Percentiles rank a stretch among this genome's conserved stretches.
Evolutionary conservation across 64 coral and sea anemone species (phyloP).

Genomic region (Actinia tenebrosa): DNA sequence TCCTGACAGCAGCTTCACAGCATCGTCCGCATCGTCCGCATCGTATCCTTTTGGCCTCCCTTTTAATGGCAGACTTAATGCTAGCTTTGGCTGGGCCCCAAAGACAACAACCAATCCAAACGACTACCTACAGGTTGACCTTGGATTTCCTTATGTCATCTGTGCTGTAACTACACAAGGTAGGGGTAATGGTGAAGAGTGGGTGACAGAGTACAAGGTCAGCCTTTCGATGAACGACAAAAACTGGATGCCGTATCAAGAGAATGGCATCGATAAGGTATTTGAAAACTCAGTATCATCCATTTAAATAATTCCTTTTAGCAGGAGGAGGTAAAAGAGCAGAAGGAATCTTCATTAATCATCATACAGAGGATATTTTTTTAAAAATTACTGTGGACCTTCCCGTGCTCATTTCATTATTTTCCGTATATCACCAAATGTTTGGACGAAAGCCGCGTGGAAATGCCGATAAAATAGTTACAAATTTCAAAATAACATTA

Average conservation of each 20-base stretch:
- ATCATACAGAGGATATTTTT: too few relatives aligned
- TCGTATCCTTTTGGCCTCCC: background rate
- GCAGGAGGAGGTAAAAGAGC: too few relatives aligned
- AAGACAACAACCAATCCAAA: background rate
- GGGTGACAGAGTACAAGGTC: background rate
- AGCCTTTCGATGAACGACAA: background rate
- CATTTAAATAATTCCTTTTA: too few relatives aligned
- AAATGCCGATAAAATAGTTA: too few relatives aligned
- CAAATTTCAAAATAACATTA: too few relatives aligned
- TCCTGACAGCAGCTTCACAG: background rate
- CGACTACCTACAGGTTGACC: conserved; percentile 9
- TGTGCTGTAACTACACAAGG: background rate
- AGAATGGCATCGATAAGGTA: background rate
- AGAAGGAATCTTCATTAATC: too few relatives aligned
- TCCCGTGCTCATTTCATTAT: too few relatives aligned
- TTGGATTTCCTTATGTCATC: background rate
- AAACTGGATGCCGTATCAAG: background rate
- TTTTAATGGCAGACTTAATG: background rate
- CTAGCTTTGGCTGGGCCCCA: background rate
- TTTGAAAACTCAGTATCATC: too few relatives aligned
- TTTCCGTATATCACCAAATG: too few relatives aligned
- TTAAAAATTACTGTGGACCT: too few relatives aligned
- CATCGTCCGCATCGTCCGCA: background rate
- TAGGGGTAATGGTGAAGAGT: background rate
- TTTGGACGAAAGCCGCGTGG: too few relatives aligned